Evolutionary conservation across 2,797 vertebrate species (phyloP).

Genomic region (Myripristis murdjan): DNA sequence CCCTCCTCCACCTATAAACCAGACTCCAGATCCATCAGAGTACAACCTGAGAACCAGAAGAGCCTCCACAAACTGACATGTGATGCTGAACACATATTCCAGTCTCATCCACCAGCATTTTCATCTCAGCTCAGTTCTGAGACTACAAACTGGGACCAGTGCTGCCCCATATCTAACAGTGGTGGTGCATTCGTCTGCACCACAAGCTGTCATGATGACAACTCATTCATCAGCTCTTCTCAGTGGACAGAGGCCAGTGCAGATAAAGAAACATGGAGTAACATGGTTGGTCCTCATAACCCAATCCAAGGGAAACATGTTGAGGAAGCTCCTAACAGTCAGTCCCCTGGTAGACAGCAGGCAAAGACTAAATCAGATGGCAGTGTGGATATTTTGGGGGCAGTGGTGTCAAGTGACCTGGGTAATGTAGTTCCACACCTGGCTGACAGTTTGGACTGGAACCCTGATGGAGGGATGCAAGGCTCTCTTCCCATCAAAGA

Average conservation of each 20-base stretch:
- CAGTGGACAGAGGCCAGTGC: background rate
- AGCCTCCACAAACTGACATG: background rate
- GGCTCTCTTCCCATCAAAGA: conserved; percentile 31
- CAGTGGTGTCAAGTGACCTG: background rate
- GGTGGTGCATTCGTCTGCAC: background rate
- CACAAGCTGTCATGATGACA: background rate
- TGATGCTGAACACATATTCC: background rate
- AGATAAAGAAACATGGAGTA: background rate
- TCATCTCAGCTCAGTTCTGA: background rate
- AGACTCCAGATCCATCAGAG: background rate
- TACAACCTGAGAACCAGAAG: background rate
- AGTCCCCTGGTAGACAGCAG: background rate
- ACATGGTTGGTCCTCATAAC: background rate
- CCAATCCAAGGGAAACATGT: background rate
- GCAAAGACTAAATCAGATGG: background rate
- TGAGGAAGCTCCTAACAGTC: background rate
- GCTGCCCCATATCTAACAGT: background rate
- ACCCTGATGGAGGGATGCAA: conserved; percentile 17
- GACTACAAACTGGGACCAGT: background rate
- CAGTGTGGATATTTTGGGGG: background rate
- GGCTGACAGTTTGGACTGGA: conserved; percentile 20
- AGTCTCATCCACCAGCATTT: background rate
- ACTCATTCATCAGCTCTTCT: background rate
- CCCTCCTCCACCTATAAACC: background rate
- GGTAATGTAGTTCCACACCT: background rate